Conservation (phyloP, 2,797 vertebrate species). For the Selene dorsalis region DNA sequence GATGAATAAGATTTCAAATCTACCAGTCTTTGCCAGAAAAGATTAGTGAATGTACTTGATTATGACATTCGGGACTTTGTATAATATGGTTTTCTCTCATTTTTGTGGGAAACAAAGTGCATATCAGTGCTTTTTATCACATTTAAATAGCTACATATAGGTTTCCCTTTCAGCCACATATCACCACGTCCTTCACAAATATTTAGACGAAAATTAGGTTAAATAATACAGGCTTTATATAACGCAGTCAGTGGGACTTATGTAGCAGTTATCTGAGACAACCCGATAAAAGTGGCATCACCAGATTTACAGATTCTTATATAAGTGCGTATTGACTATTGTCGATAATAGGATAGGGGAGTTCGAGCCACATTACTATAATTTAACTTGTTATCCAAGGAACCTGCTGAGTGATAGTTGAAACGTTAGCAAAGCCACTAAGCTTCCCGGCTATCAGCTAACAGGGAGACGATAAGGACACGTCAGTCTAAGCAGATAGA, state of each 20-base stretch:
- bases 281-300: neutral
- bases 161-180: too few species aligned
- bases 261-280: neutral
- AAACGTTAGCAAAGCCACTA: neutral
- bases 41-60: too few species aligned
- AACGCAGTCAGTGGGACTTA: neutral
- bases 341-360: rapidly evolving
- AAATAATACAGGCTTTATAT: neutral
- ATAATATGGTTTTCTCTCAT: too few species aligned
- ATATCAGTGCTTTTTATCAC: too few species aligned
- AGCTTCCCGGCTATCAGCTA: slow-evolving; percentile 58
- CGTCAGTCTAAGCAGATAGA: slow-evolving; percentile 77
- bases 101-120: too few species aligned
- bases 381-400: neutral
- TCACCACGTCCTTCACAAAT: too few species aligned
- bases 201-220: too few species aligned
- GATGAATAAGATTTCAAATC: too few species aligned
- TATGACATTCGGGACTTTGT: too few species aligned
- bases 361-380: neutral
- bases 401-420: neutral
- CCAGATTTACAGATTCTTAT: rapidly evolving
- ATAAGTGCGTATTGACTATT: rapidly evolving
- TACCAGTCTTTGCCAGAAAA: too few species aligned
- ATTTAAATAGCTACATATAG: too few species aligned
- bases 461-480: slow-evolving; percentile 76